Conservation (phyloP, 2,797 vertebrate genomes). For the Tauraco hartlaubi region DNA sequence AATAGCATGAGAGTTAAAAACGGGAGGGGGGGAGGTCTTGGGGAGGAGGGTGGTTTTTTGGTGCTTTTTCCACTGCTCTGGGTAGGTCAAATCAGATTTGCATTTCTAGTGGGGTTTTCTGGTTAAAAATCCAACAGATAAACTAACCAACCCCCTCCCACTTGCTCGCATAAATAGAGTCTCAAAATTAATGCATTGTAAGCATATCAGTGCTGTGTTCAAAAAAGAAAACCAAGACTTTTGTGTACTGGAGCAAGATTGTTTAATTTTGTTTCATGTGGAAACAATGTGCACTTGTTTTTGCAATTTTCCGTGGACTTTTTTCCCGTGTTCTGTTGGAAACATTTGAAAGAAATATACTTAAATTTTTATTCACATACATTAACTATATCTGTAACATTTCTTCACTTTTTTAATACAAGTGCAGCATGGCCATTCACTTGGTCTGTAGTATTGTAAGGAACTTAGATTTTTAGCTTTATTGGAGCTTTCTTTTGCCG, state of each 20-base stretch:
- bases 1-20: neutral
- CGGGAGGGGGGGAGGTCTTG: neutral
- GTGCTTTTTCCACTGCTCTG: neutral
- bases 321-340: neutral
- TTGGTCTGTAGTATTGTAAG: neutral
- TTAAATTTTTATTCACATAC: neutral
- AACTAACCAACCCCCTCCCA: neutral
- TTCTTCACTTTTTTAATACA: neutral
- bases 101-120: neutral
- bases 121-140: neutral
- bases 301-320: neutral
- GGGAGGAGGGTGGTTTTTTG: fast-evolving
- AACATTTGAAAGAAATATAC: neutral
- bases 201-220: neutral
- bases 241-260: neutral
- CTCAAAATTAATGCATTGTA: neutral
- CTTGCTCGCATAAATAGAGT: neutral
- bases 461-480: neutral
- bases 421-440: neutral
- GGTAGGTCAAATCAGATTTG: neutral
- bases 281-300: neutral
- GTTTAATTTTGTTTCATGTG: neutral
- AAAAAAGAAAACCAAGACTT: neutral
- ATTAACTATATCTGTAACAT: neutral
- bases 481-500: neutral